Evolutionary conservation across 1,140 invertebrate species (phyloP).

Genomic region (Drosophila santomea): DNA sequence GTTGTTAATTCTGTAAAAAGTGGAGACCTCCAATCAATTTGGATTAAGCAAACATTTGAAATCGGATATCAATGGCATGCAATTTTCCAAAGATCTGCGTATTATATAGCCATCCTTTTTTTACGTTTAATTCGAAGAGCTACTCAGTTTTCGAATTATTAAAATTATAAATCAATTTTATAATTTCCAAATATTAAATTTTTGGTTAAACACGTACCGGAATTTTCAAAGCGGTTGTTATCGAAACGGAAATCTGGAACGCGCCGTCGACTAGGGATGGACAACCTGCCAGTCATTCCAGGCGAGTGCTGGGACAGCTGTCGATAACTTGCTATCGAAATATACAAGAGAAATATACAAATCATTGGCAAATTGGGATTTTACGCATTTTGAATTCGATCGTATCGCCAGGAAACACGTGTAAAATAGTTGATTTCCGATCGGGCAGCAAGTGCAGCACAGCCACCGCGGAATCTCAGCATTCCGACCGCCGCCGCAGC

Average conservation of each 20-base stretch:
- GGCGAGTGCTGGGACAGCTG: not conserved
- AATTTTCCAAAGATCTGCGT: too few species aligned
- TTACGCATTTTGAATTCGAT: slow-evolving; percentile 36
- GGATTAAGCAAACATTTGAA: too few species aligned
- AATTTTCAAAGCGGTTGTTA: not conserved
- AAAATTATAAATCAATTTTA: too few species aligned
- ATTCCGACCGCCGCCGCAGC: not conserved
- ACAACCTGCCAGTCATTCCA: slow-evolving; percentile 23
- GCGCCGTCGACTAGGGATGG: slow-evolving; percentile 9
- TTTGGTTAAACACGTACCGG: not conserved
- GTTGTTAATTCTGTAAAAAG: too few species aligned
- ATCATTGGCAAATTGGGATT: slow-evolving; percentile 35
- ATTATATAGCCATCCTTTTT: not conserved
- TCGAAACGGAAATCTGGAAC: slow-evolving; percentile 3
- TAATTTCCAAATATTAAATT: too few species aligned
- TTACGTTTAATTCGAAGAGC: too few species aligned
- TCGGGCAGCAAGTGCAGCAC: not conserved
- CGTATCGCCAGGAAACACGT: not conserved
- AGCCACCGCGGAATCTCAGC: slow-evolving; percentile 10
- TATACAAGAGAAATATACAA: slow-evolving; percentile 41
- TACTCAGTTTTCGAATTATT: too few species aligned
- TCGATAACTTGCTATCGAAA: slow-evolving; percentile 37
- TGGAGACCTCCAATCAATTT: too few species aligned
- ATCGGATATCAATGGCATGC: too few species aligned
- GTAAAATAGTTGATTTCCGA: not conserved